Evolutionary conservation across 2,888 invertebrate species (phyloP).

Genomic region (Erebia aethiops): DNA sequence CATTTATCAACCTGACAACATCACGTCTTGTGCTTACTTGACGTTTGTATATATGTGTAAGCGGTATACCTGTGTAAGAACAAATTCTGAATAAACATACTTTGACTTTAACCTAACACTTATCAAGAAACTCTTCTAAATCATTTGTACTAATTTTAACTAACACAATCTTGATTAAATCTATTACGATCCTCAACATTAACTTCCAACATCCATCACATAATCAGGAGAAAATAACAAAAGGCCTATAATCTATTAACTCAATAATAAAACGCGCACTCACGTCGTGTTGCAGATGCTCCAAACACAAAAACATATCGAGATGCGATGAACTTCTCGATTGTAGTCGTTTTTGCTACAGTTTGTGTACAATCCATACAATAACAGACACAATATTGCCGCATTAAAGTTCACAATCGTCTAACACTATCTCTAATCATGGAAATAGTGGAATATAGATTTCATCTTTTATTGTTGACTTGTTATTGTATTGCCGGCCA

Average conservation of each 20-base stretch:
- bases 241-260: not conserved
- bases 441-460: not conserved
- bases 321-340: not conserved
- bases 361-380: not conserved
- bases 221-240: not conserved
- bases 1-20: too few species aligned
- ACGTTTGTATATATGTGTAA: too few species aligned
- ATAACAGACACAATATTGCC: not conserved
- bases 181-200: not conserved
- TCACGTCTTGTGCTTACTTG: too few species aligned
- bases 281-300: constrained; percentile 1
- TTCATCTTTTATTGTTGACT: not conserved
- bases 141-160: too few species aligned
- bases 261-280: not conserved
- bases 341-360: constrained; percentile 6
- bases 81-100: too few species aligned
- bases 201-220: too few species aligned
- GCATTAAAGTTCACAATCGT: constrained; percentile 6
- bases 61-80: too few species aligned
- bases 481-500: not conserved
- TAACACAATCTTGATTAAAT: too few species aligned
- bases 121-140: too few species aligned
- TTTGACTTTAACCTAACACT: too few species aligned
- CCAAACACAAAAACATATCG: not conserved
- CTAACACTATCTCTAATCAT: not conserved